Conservation (phyloP, 2,888 invertebrate species). For the Volucella zonaria region DNA sequence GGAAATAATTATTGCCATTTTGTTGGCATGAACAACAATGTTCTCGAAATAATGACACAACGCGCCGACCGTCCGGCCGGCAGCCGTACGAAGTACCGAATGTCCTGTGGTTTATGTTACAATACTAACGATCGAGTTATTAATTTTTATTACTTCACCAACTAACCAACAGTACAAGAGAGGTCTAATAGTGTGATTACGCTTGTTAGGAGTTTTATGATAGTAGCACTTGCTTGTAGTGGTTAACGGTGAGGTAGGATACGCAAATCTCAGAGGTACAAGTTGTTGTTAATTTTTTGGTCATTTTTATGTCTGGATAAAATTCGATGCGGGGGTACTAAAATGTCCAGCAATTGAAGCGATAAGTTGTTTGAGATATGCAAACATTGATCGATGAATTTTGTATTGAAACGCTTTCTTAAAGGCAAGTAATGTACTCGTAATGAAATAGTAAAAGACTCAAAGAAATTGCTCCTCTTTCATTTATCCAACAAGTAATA, state of each 20-base stretch:
- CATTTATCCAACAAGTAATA: too few relatives aligned
- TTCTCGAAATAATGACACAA: constrained; percentile 16
- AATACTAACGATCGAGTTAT: constrained; percentile 66
- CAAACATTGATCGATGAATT: too few relatives aligned
- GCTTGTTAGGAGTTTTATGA: constrained; percentile 59
- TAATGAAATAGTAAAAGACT: too few relatives aligned
- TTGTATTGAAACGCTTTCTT: too few relatives aligned
- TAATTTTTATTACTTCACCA: constrained; percentile 66
- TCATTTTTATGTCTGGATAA: neutral
- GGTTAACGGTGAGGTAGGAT: constrained; percentile 2
- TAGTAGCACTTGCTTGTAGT: neutral
- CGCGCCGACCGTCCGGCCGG: neutral
- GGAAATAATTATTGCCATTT: constrained; percentile 33
- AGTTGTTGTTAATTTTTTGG: neutral
- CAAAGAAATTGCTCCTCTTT: too few relatives aligned
- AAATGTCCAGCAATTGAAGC: too few relatives aligned
- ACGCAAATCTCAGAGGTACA: neutral
- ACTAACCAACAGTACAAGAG: constrained; percentile 25
- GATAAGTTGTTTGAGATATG: too few relatives aligned
- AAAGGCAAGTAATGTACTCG: too few relatives aligned
- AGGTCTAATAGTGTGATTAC: constrained; percentile 61
- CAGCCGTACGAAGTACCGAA: neutral
- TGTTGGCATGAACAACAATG: constrained; percentile 28
- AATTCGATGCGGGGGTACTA: too few relatives aligned
- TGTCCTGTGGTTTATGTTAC: constrained; percentile 48